Evolutionary conservation across 2,797 vertebrate species (phyloP).

Genomic region (Geotrypetes seraphini): DNA sequence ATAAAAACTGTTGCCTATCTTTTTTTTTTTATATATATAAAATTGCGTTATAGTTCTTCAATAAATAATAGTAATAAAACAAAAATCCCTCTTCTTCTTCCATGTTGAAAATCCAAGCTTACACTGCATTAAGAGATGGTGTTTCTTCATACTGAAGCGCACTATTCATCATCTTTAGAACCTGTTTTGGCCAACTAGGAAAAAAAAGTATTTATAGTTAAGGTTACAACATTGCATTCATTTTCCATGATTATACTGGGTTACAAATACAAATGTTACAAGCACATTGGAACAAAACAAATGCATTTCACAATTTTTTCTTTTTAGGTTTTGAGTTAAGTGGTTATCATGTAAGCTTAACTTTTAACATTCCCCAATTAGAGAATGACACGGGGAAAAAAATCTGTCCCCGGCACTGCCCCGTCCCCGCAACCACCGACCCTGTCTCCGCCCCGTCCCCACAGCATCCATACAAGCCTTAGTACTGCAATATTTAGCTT

Average conservation of each 20-base stretch:
- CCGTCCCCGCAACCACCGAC: no score
- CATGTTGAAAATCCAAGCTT: no score
- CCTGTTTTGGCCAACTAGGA: conserved; percentile 88
- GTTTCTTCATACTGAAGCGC: conserved; percentile 30
- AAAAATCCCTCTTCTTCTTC: no score
- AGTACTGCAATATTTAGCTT: no score
- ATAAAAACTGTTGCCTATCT: conserved; percentile 11
- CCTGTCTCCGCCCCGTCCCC: no score
- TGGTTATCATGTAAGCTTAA: no score
- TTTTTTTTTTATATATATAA: conserved; percentile 55
- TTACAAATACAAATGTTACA: conserved; percentile 11
- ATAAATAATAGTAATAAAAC: conserved; percentile 29
- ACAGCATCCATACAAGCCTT: no score
- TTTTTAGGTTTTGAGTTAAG: no score
- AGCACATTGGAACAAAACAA: no score
- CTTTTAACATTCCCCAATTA: no score
- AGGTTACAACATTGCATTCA: conserved; percentile 30
- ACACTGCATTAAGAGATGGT: conserved; percentile 27
- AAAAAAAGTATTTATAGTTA: conserved; percentile 33
- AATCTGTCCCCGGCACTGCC: no score
- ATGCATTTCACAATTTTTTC: conserved; percentile 3
- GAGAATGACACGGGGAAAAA: no score
- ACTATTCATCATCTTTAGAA: conserved; percentile 83
- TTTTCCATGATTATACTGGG: conserved; percentile 13
- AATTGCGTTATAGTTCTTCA: conserved; percentile 17